Conservation (phyloP, 1,140 invertebrate species). For the Euwallacea fornicatus region DNA sequence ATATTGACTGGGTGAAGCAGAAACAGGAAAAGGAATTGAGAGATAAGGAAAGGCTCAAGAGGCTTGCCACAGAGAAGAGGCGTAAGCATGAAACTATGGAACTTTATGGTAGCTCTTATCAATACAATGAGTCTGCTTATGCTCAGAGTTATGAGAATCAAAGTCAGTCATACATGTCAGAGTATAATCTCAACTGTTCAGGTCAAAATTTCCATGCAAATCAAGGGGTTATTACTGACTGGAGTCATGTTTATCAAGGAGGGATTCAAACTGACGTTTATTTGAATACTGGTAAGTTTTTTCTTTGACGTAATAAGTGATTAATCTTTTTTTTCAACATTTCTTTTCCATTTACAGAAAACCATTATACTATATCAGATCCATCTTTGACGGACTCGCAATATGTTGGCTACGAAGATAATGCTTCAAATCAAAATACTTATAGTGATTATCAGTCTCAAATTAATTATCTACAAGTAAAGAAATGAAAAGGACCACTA, state of each 20-base stretch:
- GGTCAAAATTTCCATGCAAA: background rate
- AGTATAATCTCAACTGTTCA: background rate
- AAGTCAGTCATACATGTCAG: background rate
- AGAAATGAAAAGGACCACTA: too few species aligned
- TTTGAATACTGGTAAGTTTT: slow-evolving; percentile 24
- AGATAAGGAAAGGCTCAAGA: slow-evolving; percentile 29
- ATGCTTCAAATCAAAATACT: too few species aligned
- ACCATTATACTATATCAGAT: too few species aligned
- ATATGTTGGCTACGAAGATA: too few species aligned
- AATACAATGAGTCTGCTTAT: slow-evolving; percentile 4
- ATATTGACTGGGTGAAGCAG: slow-evolving; percentile 41
- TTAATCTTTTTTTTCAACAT: too few species aligned
- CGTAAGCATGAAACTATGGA: background rate
- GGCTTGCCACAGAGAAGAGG: slow-evolving; percentile 12
- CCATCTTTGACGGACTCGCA: too few species aligned
- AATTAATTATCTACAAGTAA: too few species aligned
- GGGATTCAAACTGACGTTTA: slow-evolving; percentile 25
- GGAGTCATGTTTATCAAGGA: slow-evolving; percentile 34
- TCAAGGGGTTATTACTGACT: slow-evolving; percentile 29
- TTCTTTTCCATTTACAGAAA: too few species aligned
- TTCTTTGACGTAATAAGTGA: too few species aligned
- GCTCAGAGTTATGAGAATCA: slow-evolving; percentile 1
- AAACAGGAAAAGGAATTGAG: slow-evolving; percentile 30
- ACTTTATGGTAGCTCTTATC: slow-evolving; percentile 18
- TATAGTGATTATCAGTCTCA: too few species aligned